phyloP scores from a whole-genome alignment of 2,797 vertebrate species.

The Nyctibius grandis region DNA sequence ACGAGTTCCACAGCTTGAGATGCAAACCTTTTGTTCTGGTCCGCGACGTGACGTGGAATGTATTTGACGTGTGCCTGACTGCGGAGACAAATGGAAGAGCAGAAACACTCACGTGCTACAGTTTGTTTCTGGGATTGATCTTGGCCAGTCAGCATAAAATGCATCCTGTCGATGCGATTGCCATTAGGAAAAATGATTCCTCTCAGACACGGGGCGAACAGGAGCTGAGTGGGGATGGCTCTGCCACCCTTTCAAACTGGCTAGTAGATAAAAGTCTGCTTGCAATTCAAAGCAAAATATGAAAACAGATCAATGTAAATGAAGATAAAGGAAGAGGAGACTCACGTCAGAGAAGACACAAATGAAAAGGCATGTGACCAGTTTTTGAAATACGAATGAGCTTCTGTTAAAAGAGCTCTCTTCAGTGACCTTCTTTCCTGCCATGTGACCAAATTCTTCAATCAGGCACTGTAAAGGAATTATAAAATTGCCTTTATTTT shows the following conservation, averaged over 20 bases:
- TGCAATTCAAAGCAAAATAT: slow-evolving; percentile 13
- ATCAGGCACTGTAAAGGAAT: slow-evolving; percentile 3
- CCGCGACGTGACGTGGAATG: rapidly evolving
- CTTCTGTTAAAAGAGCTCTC: slow-evolving; percentile 24
- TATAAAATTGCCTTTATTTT: slow-evolving; percentile 19
- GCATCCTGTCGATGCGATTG: background rate
- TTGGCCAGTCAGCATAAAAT: slow-evolving; percentile 22
- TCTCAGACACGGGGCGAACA: background rate
- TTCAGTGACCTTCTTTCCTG: slow-evolving; percentile 32
- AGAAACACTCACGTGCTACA: background rate
- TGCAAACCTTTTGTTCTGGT: background rate
- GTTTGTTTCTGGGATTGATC: slow-evolving; percentile 24
- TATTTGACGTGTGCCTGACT: background rate
- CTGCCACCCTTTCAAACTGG: background rate
- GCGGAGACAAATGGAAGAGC: background rate
- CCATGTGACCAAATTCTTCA: slow-evolving; percentile 50
- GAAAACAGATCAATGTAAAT: background rate
- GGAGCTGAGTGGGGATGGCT: background rate
- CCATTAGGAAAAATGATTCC: background rate
- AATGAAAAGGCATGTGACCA: slow-evolving; percentile 40
- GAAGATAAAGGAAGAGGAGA: slow-evolving; percentile 7
- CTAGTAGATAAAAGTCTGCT: background rate
- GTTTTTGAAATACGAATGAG: slow-evolving; percentile 39
- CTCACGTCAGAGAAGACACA: background rate
- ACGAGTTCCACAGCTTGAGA: background rate